Percentiles rank a stretch among this genome's conserved stretches.
These are phyloP conservation scores for Eupithecia subumbrata DNA, from an alignment of 2,888 invertebrate species.

Conservation along the genomic window DNA sequence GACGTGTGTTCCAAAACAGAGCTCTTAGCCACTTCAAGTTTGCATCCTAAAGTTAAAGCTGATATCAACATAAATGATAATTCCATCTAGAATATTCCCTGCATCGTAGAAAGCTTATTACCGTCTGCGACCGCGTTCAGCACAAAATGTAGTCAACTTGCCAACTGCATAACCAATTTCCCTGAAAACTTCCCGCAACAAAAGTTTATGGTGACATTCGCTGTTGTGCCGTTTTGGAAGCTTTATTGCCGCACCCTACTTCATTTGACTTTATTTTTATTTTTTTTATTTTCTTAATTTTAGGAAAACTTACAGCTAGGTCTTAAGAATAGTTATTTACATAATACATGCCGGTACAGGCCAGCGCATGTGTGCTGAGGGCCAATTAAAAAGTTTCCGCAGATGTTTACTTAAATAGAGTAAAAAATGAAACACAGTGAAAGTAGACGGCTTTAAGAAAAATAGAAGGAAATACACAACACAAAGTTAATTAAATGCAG, in stretches of 20 bases:
- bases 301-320: too few relatives aligned
- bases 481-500: too few relatives aligned
- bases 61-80: not conserved
- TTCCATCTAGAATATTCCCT: not conserved
- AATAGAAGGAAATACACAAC: too few relatives aligned
- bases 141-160: conserved; percentile 15
- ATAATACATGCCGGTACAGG: too few relatives aligned
- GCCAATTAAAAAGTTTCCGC: too few relatives aligned
- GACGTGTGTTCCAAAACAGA: not conserved
- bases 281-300: too few relatives aligned
- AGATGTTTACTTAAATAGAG: too few relatives aligned
- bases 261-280: not conserved
- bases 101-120: conserved; percentile 14
- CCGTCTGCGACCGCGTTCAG: not conserved
- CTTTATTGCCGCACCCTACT: not conserved
- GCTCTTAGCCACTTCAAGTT: not conserved
- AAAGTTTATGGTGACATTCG: conserved; percentile 18
- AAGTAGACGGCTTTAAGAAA: too few relatives aligned
- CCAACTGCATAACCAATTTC: conserved; percentile 23
- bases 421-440: too few relatives aligned
- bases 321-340: too few relatives aligned
- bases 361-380: too few relatives aligned
- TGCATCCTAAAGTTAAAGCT: too few relatives aligned
- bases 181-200: conserved; percentile 1
- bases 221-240: conserved; percentile 5